Evolutionary conservation across 2,113 vertebrate genomes (phyloP), one percentile per base, ranked within the genome.

Genomic region (Alethe castanea): DNA sequence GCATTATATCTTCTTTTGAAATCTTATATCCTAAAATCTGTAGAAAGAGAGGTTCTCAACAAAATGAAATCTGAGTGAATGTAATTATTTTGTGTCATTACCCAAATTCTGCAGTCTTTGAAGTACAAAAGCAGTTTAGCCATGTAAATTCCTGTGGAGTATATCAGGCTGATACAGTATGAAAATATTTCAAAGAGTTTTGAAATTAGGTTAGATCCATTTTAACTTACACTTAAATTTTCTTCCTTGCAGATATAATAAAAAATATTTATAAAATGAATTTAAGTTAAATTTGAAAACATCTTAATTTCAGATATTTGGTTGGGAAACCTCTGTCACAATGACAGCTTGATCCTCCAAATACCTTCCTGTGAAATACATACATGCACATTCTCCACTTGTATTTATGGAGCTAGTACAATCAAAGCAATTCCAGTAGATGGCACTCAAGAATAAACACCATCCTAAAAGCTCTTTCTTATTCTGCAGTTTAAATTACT

Each of bases 381-480:
- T 8, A 20, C 7, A 3, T 19, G 17, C 24, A 38, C 1, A 1
- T 50, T 66, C 76, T 52, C 36, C 19, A 23, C 38, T 40, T 38
- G 20, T 19, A n/a, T 78, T 77, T 73, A 59, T 19, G 44, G 35
- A 88, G 44, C 25, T 40, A 48, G 52, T 25, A 53, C 11, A 70
- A 26, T 28, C 8, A 1, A 47, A 88, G 24, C 38, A 42, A 50
- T 78, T 77, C 93, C 96, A 88, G 94, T 61, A 97, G 96, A 65
- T 96, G 96, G 90, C 95, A 94, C 82, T 93, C 86, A 60, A 86
- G 82, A 96, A 95, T 89, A 78, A 88, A 90, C 11, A 90, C 31
- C 47, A 48, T 35, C 64, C 67, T 70, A 13, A 66, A 74, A 64
- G 12, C 15, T 56, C 57, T 67, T 85, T 60, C 29, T 83, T 12